Evolutionary conservation across 2,113 vertebrate genomes (phyloP).

Genomic region (Myanophis thanlyinensis): DNA sequence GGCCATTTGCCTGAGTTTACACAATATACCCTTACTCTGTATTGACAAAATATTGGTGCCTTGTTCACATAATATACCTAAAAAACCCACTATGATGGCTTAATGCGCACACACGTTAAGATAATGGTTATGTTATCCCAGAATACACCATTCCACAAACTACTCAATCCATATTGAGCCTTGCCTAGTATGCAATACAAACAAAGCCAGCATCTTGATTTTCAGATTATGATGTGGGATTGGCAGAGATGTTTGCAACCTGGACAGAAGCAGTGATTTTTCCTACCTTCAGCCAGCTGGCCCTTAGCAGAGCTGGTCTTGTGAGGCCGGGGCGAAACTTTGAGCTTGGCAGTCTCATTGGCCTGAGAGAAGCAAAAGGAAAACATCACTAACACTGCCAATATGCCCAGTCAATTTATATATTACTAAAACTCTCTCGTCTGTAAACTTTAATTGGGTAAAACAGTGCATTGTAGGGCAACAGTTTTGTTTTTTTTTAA

Average conservation of each 20-base stretch:
- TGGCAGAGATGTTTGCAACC: neutral
- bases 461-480: neutral
- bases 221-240: neutral
- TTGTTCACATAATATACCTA: neutral
- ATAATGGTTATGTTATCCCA: neutral
- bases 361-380: slow-evolving; percentile 14
- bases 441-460: neutral
- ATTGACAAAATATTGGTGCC: neutral
- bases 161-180: neutral
- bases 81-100: neutral
- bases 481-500: no score
- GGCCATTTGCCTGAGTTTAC: neutral
- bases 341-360: slow-evolving; percentile 30
- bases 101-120: neutral
- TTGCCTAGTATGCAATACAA: neutral
- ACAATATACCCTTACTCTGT: neutral
- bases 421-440: neutral
- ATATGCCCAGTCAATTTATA: neutral
- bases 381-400: neutral
- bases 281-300: slow-evolving; percentile 38
- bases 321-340: slow-evolving; percentile 29
- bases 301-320: slow-evolving; percentile 36
- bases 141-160: neutral
- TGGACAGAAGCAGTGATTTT: neutral
- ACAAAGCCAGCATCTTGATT: neutral